A percentile compares a stretch with the other conserved stretches of the same genome.
Evolutionary conservation across 2,797 vertebrate species (phyloP).

Genomic region (Microctenopoma stevenorrisi): DNA sequence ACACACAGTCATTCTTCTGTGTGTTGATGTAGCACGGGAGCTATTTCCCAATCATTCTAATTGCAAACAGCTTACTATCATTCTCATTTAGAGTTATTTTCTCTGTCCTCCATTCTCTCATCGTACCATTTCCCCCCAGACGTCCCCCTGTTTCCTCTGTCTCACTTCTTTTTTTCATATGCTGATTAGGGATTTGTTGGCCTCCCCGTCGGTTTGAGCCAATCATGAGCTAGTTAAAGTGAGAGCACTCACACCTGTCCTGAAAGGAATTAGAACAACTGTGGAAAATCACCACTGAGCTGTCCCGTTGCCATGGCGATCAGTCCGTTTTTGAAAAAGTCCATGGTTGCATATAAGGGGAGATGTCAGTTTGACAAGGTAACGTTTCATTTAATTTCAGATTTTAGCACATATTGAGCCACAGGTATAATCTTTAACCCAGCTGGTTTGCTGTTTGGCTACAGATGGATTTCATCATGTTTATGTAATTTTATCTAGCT

Average conservation of each 20-base stretch:
- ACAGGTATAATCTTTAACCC: not conserved
- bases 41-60: conserved; percentile 34
- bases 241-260: conserved; percentile 70
- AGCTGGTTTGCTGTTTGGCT: not conserved
- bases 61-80: conserved; percentile 54
- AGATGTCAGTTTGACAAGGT: conserved; percentile 10
- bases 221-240: conserved; percentile 74
- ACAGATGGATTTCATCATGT: too few relatives aligned
- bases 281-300: conserved; percentile 55
- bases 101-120: not conserved
- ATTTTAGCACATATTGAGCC: not conserved
- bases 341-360: conserved; percentile 25
- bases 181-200: conserved; percentile 75
- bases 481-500: not conserved
- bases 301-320: conserved; percentile 55
- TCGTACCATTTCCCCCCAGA: not conserved
- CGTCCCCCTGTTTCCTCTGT: conserved; percentile 26
- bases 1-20: not conserved
- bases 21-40: conserved; percentile 24
- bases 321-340: conserved; percentile 53
- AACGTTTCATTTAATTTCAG: conserved; percentile 1
- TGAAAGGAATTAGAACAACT: conserved; percentile 77
- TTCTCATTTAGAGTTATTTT: conserved; percentile 46
- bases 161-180: conserved; percentile 51
- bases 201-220: conserved; percentile 73